These are phyloP conservation scores for Miichthys miiuy DNA, from an alignment of 2,797 vertebrate genomes.

Conservation along the genomic window DNA sequence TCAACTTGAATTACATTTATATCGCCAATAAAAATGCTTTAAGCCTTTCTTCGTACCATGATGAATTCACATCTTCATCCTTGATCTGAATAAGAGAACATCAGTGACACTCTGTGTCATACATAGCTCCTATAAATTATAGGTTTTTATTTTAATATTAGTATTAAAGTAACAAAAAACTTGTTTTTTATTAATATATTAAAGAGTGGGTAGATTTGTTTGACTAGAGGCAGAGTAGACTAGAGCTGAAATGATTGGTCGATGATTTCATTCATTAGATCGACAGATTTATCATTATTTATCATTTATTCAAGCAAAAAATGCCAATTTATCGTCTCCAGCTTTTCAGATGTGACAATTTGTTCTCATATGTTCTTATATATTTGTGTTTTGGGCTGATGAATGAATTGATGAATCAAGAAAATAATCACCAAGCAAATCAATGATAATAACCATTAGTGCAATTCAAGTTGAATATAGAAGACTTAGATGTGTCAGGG, in stretches of 20 bases:
- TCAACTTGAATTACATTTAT: background rate
- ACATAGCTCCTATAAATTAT: background rate
- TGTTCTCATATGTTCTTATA: background rate
- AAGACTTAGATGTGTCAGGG: background rate
- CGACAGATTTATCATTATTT: background rate
- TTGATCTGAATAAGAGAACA: background rate
- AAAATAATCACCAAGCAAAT: background rate
- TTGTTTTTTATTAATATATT: background rate
- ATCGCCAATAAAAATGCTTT: background rate
- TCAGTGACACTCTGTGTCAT: background rate
- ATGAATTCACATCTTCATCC: background rate
- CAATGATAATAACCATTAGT: background rate
- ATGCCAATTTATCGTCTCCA: background rate
- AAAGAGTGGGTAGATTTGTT: background rate
- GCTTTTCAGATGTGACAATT: background rate
- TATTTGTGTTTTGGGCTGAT: background rate
- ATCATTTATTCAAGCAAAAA: background rate
- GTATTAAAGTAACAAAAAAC: background rate
- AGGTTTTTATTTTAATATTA: background rate
- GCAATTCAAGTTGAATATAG: background rate
- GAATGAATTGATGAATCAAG: background rate
- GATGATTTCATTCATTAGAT: background rate
- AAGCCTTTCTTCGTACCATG: background rate
- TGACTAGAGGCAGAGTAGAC: background rate
- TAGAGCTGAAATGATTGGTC: accelerated